Evolutionary conservation across 2,113 vertebrate genomes (phyloP).

Genomic region (Proterorhinus semilunaris): DNA sequence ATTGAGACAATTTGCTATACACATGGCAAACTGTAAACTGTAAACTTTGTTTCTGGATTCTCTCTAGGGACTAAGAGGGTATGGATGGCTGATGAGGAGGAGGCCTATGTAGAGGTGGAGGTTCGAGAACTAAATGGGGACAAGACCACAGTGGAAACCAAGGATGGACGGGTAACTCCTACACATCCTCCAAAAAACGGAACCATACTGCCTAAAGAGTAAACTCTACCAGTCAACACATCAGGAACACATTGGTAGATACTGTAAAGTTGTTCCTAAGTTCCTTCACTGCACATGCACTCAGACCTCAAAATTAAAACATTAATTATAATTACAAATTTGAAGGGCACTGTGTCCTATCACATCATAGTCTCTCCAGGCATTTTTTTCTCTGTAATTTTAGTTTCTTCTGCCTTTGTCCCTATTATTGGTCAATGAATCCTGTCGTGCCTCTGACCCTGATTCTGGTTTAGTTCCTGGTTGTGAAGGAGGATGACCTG

Average conservation of each 20-base stretch:
- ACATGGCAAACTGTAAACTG: neutral
- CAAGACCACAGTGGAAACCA: slow-evolving; percentile 88
- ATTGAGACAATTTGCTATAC: neutral
- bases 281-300: no score
- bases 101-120: slow-evolving; percentile 87
- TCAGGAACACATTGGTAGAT: neutral
- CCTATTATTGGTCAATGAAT: neutral
- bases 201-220: neutral
- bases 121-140: slow-evolving; percentile 83
- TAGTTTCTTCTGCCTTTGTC: neutral
- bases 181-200: neutral
- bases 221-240: neutral
- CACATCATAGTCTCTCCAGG: no score
- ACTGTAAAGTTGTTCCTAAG: no score
- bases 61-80: slow-evolving; percentile 85
- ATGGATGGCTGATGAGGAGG: slow-evolving; percentile 90
- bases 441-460: neutral
- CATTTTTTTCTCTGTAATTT: no score
- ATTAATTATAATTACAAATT: neutral
- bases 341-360: no score
- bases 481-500: slow-evolving; percentile 82
- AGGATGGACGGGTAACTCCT: slow-evolving; percentile 79
- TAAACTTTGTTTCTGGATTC: neutral
- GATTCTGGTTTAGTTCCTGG: slow-evolving; percentile 69
- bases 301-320: neutral